Base-by-base conservation (phyloP, 2,797 vertebrate species). In the Acridotheres tristis region DNA sequence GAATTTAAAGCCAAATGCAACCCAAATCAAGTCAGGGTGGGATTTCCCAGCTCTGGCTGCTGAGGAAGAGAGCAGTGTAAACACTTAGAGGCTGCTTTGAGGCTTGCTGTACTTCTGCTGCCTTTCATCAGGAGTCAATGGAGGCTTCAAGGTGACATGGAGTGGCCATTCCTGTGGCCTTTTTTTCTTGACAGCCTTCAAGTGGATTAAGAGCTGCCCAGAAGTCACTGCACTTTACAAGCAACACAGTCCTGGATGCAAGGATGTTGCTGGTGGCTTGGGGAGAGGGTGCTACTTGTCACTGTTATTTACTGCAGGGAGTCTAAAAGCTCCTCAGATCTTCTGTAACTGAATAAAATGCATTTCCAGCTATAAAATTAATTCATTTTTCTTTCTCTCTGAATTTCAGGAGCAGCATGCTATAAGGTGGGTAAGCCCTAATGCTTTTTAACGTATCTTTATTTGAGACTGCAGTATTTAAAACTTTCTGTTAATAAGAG, bases 401-500 rank as follows among this genome's bases (percentile, higher is more conserved):
- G 34, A 77, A 21, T 51, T 69, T 13, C n/a, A 57, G 53, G 65
- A 88, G n/a, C 51, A 55, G 43, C 0, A 0, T 58, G n/a, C 45
- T 50, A 5, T 38, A 42, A 62, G 67, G 36, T 42, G 55, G 45
- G 47, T 42, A 45, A 90, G 36, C 9, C 45, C 27, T 2, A 4
- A 13, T 54, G 51, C 19, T 55, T 90, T 89, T 79, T 59, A n/a
- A 42, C 0, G 0, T 68, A 10, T 36, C 47, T 95, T 75, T 82
- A 38, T 63, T 61, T 67, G 57, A 93, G 42, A 32, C 32, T 5
- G 20, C 22, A 27, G 50, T 58, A 40, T 71, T 94, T 79, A 77
- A 96, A 90, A 59, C 23, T 67, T 94, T 82, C 48, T 47, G 65
- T 68, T 94, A 85, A 77, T 71, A 91, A 45, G 67, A 82, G 50